Conservation (phyloP, 1,140 invertebrate genomes). For the Sinella curviseta region DNA sequence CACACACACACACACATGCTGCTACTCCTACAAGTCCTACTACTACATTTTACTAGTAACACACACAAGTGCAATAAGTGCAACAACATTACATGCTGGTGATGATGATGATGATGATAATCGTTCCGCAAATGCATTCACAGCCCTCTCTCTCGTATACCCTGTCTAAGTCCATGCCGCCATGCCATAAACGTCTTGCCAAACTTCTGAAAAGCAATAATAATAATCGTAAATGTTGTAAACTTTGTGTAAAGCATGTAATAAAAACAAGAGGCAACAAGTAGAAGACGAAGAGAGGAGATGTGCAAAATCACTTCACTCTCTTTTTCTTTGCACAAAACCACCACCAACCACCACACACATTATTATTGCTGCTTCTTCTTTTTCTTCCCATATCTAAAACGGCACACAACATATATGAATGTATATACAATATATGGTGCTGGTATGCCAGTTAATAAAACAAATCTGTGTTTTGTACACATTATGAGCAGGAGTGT, state of each 20-base stretch:
- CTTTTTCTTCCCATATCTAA: no score
- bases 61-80: slow-evolving; percentile 8
- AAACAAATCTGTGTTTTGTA: no score
- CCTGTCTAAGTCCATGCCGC: not conserved
- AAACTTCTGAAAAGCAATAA: slow-evolving; percentile 24
- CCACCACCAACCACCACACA: not conserved
- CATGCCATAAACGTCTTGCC: slow-evolving; percentile 24
- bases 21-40: not conserved
- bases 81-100: slow-evolving; percentile 1
- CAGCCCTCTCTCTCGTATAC: not conserved
- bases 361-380: no score
- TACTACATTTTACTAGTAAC: not conserved
- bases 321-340: not conserved
- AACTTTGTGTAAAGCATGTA: slow-evolving; percentile 27
- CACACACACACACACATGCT: not conserved
- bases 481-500: no score
- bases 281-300: not conserved
- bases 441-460: no score
- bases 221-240: slow-evolving; percentile 28
- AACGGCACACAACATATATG: no score
- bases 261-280: slow-evolving; percentile 27
- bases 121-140: slow-evolving; percentile 26
- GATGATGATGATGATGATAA: not conserved
- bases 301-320: slow-evolving; percentile 21
- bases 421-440: no score